Conservation (phyloP, 2,888 invertebrate species). For the Epinotia ramella region DNA sequence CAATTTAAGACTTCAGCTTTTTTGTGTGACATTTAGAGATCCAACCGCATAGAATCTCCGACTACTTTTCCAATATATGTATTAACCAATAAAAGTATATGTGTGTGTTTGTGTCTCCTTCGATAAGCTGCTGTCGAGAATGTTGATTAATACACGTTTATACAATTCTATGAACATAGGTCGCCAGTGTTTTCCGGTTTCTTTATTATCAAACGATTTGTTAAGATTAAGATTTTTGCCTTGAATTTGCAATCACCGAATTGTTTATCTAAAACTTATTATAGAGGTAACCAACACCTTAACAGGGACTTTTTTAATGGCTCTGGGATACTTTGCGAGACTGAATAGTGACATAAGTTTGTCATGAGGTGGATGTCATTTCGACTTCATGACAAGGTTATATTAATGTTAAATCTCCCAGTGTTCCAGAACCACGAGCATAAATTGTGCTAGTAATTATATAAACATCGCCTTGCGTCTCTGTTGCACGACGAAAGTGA, state of each 20-base stretch:
- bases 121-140: constrained; percentile 25
- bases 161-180: neutral
- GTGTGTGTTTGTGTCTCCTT: constrained; percentile 17
- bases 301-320: too few relatives aligned
- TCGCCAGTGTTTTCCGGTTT: neutral
- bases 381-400: too few relatives aligned
- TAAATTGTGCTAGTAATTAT: too few relatives aligned
- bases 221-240: constrained; percentile 1
- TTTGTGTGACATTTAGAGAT: neutral
- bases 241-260: neutral
- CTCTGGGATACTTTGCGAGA: too few relatives aligned
- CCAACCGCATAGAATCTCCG: neutral
- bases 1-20: neutral
- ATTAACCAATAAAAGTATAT: neutral
- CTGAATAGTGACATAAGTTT: too few relatives aligned
- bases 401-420: too few relatives aligned
- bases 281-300: too few relatives aligned
- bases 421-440: too few relatives aligned
- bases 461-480: too few relatives aligned
- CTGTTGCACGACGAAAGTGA: too few relatives aligned
- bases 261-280: neutral
- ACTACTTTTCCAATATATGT: constrained; percentile 5
- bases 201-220: neutral
- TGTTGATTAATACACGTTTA: constrained; percentile 23
- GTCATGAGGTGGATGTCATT: too few relatives aligned